phyloP scores from a whole-genome alignment of 2,113 vertebrate genomes.

The Hymenochirus boettgeri region DNA sequence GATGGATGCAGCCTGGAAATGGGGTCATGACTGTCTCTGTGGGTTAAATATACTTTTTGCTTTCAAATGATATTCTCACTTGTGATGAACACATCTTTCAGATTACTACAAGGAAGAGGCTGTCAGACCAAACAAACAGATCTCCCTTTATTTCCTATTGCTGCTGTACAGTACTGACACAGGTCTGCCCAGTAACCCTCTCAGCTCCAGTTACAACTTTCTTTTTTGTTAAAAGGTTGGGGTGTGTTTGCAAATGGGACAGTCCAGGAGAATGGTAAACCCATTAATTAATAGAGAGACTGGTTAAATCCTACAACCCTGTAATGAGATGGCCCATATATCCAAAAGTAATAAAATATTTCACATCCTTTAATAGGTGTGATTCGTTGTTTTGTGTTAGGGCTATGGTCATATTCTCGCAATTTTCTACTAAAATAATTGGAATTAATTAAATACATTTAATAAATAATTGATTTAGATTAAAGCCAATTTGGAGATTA shows the following conservation, averaged over 20 bases:
- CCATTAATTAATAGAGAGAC: no score
- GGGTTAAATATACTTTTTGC: constrained; percentile 75
- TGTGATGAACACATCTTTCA: constrained; percentile 60
- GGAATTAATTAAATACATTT: not conserved
- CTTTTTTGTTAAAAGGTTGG: no score
- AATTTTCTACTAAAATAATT: not conserved
- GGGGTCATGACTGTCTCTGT: constrained; percentile 66
- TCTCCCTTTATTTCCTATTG: not conserved
- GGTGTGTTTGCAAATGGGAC: no score
- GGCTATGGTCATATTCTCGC: no score
- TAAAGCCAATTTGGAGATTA: not conserved
- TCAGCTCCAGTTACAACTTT: no score
- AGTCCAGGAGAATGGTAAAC: no score
- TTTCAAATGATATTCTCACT: constrained; percentile 74
- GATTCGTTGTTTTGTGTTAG: no score
- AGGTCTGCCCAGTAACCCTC: no score
- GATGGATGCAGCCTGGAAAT: constrained; percentile 62
- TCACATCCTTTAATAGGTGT: no score
- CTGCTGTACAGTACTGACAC: not conserved
- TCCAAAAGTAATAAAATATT: no score
- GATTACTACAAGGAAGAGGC: constrained; percentile 39
- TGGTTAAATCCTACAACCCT: no score
- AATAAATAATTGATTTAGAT: not conserved
- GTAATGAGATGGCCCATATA: no score
- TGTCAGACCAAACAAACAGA: constrained; percentile 7